A percentile compares a stretch with the other conserved stretches of the same genome.
These are phyloP conservation scores for Phymanthus crucifer DNA, from an alignment of 92 coral and sea anemone species.

Conservation along the genomic window DNA sequence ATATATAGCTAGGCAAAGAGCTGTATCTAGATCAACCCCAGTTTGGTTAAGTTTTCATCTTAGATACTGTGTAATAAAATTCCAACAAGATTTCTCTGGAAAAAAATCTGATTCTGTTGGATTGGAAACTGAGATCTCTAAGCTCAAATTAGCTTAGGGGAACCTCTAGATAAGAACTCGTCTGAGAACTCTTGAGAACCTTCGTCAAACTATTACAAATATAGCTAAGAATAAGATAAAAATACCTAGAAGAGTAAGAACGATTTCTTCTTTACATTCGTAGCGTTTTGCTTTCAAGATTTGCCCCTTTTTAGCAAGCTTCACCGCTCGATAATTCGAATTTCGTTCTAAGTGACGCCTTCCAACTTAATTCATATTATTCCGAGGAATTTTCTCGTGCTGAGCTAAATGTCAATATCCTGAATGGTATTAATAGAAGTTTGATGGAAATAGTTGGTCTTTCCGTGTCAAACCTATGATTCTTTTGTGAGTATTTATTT, in stretches of 20 bases:
- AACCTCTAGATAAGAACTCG: too few species aligned
- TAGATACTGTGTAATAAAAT: not conserved
- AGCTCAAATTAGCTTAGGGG: too few species aligned
- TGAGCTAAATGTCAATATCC: conserved; percentile 43
- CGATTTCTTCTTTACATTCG: not conserved
- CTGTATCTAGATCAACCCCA: not conserved
- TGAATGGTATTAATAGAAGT: conserved; percentile 32
- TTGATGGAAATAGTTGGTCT: conserved; percentile 41
- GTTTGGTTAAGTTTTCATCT: not conserved
- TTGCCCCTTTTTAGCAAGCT: conserved; percentile 6
- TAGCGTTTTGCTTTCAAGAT: not conserved
- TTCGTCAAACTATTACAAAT: not conserved
- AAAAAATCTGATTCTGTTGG: not conserved
- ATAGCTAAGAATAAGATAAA: not conserved
- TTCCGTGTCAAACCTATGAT: conserved; percentile 12
- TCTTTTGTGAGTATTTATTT: conserved; percentile 18
- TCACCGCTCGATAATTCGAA: conserved; percentile 8
- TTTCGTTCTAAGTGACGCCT: conserved; percentile 39
- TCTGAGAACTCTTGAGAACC: too few species aligned
- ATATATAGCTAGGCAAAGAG: not conserved
- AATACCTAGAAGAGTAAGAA: not conserved
- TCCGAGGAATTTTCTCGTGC: conserved; percentile 50
- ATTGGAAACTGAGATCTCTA: too few species aligned
- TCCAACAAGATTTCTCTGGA: not conserved
- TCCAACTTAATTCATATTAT: conserved; percentile 48